Evolutionary conservation across 2,888 invertebrate genomes (phyloP), one percentile per base, ranked within the genome.

Genomic region (Drosophila anomelani): DNA sequence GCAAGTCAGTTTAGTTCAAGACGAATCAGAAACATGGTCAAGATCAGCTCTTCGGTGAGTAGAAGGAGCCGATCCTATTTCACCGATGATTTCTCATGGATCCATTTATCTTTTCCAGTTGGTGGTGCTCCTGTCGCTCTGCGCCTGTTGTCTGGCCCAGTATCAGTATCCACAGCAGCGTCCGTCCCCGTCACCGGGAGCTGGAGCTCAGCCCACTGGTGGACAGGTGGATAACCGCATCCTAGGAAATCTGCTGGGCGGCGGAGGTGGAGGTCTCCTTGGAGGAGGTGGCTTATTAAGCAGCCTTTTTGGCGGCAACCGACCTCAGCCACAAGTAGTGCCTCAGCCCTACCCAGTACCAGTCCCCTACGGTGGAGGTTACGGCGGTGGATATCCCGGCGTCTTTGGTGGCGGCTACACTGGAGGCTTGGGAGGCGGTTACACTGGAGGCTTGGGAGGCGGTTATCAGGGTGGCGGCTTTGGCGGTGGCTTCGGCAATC

Each of bases 41-140:
- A 87, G 66, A 60, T 89, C 56, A 78, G 53, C 47, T 70, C 36
- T 63, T 62, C 80, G 32, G 89, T 84, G 68, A 85, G 84, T 77
- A n/a, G 10, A 41, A n/a, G 1, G 39, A 17, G 12, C 49, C 1
- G 9, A 49, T 34, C 4, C 0, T 12, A 7, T n/a, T 53, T 6
- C 17, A 38, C 23, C 2, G 3, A 20, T 15, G 8, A 23, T 17
- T 26, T 9, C 32, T 26, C n/a, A 43, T 32, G n/a, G 9, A 20
- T 55, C 34, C 9, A 5, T 20, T 41, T 26, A 8, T 9, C n/a
- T 15, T 61, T 36, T 39, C 5, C 46, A 81, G 87, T 36, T 76
- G 32, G 47, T 77, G 29, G 58, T 81, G 53, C 46, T 89, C 32
- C 44, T 78, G 17, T 61, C 66, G 13, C 68, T 84, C 17, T 69